These are phyloP conservation scores for Drosophila punjabiensis DNA, from an alignment of 1,140 invertebrate species.

Conservation along the genomic window DNA sequence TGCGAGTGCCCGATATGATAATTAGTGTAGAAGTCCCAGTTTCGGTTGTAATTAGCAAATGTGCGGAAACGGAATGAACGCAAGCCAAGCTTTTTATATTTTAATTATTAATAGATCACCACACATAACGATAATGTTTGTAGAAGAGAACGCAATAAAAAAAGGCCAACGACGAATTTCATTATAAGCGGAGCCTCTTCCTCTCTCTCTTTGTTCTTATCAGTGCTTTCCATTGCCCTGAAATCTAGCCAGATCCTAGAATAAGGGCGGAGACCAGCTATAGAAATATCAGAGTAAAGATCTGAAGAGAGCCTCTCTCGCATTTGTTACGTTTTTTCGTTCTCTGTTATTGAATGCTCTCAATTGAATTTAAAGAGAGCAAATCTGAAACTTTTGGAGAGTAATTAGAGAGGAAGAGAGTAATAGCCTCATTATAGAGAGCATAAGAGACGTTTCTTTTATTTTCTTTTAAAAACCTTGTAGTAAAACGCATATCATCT, in stretches of 20 bases:
- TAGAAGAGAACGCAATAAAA: conserved; percentile 3
- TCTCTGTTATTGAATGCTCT: too few relatives aligned
- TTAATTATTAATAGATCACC: conserved; percentile 8
- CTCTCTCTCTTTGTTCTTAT: neutral
- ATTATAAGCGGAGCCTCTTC: neutral
- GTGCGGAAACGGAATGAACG: conserved; percentile 2
- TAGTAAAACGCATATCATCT: too few relatives aligned
- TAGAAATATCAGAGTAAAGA: neutral
- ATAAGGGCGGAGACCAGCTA: neutral
- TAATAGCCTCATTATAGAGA: too few relatives aligned
- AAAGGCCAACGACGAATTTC: neutral
- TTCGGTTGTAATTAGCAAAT: conserved; percentile 17
- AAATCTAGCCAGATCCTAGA: neutral
- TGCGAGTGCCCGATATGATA: conserved; percentile 5
- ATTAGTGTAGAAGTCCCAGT: conserved; percentile 31
- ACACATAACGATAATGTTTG: neutral
- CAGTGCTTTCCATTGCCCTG: neutral
- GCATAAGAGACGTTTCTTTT: too few relatives aligned
- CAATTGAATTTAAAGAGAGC: too few relatives aligned
- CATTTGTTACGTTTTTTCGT: too few relatives aligned
- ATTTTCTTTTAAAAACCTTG: too few relatives aligned
- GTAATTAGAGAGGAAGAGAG: too few relatives aligned
- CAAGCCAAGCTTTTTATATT: conserved; percentile 24
- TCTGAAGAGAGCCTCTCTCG: too few relatives aligned
- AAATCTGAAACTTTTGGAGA: too few relatives aligned